Evolutionary conservation across 35 echinoderm and acorn worm species (phyloP).

Genomic region (Ophioderma brevispina): DNA sequence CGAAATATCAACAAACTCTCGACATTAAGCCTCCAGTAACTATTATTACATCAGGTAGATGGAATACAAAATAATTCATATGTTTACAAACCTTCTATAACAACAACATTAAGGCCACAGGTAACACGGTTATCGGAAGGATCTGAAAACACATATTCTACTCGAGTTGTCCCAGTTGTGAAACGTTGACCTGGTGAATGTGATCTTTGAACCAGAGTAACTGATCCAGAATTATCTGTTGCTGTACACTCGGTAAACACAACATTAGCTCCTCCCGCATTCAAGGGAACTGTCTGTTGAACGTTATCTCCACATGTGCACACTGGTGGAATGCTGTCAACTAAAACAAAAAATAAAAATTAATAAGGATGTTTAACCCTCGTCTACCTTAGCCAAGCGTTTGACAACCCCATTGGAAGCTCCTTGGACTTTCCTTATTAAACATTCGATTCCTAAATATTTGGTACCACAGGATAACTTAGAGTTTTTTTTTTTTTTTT

Average conservation of each 20-base stretch:
- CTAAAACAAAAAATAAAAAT: not conserved
- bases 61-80: not conserved
- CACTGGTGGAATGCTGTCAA: not conserved
- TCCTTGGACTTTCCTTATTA: no score
- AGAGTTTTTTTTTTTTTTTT: no score
- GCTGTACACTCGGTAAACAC: slow-evolving; percentile 68
- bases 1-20: not conserved
- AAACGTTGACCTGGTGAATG: slow-evolving; percentile 53
- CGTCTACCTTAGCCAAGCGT: no score
- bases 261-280: not conserved
- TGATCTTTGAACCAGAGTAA: slow-evolving; percentile 2
- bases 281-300: not conserved
- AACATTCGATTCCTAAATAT: no score
- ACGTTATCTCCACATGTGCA: not conserved
- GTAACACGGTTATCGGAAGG: slow-evolving; percentile 32
- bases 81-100: slow-evolving; percentile 37
- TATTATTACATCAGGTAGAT: not conserved
- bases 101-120: slow-evolving; percentile 56
- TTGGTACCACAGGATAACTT: no score
- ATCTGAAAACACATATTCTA: slow-evolving; percentile 49
- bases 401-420: no score
- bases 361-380: no score
- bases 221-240: slow-evolving; percentile 53
- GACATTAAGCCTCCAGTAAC: not conserved
- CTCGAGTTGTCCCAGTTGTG: slow-evolving; percentile 37